These are phyloP conservation scores for Physocephala rufipes DNA, from an alignment of 2,888 invertebrate species.

Conservation along the genomic window DNA sequence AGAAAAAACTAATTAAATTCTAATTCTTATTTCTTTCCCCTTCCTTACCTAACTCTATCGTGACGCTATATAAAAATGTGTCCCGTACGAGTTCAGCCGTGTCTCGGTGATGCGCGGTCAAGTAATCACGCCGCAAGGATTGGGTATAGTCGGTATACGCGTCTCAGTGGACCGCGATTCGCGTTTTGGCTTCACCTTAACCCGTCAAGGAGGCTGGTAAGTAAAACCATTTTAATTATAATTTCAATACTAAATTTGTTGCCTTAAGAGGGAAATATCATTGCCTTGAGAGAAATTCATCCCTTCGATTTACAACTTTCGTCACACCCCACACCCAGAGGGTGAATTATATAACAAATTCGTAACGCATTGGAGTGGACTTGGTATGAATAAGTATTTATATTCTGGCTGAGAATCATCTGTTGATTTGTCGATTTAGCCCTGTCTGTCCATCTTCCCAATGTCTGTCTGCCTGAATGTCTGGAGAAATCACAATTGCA, in stretches of 20 bases:
- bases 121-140: constrained; percentile 92
- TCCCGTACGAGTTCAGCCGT: constrained; percentile 74
- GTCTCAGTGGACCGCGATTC: constrained; percentile 95
- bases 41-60: constrained; percentile 21
- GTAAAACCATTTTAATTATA: constrained; percentile 62
- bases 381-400: no score
- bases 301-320: no score
- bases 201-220: constrained; percentile 94
- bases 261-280: background rate
- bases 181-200: constrained; percentile 94
- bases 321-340: no score
- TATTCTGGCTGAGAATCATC: no score
- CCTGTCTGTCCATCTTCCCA: no score
- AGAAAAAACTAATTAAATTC: constrained; percentile 19
- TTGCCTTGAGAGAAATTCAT: no score
- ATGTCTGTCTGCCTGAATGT: no score
- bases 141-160: constrained; percentile 96
- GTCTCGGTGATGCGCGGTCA: constrained; percentile 98
- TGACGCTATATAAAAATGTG: constrained; percentile 14
- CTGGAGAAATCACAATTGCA: no score
- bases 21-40: constrained; percentile 23
- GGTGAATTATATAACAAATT: no score
- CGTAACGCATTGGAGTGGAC: no score
- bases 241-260: background rate
- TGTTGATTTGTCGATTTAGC: no score